phyloP scores from a whole-genome alignment of 1,140 invertebrate genomes.

The Drosophila suzukii region DNA sequence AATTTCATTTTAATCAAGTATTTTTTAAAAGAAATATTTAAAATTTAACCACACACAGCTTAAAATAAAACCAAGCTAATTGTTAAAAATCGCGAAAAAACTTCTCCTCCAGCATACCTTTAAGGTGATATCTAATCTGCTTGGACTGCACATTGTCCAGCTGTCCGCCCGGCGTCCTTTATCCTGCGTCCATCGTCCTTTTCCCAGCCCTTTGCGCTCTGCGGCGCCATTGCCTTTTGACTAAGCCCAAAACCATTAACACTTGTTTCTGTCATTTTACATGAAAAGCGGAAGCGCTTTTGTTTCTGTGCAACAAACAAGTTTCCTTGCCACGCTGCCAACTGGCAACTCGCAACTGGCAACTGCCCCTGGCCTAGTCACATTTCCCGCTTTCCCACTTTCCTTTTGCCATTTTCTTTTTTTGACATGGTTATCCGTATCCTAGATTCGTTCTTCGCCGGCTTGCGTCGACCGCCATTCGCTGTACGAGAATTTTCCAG shows the following conservation, averaged over 20 bases:
- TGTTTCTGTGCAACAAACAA: conserved; percentile 81
- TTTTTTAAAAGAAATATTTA: no score
- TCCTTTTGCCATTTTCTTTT: conserved; percentile 34
- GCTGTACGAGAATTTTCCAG: conserved; percentile 4
- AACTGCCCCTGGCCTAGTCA: conserved; percentile 55
- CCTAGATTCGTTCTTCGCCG: conserved; percentile 59
- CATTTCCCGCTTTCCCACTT: conserved; percentile 1
- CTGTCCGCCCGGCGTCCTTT: not conserved
- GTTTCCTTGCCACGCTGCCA: conserved; percentile 59
- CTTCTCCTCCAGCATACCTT: not conserved
- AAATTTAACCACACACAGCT: not conserved
- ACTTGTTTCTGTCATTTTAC: conserved; percentile 82
- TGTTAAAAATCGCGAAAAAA: conserved; percentile 5
- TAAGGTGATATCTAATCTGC: conserved; percentile 26
- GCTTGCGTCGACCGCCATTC: conserved; percentile 2
- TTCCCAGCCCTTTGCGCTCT: conserved; percentile 18
- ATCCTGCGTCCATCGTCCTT: conserved; percentile 9
- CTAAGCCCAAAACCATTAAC: conserved; percentile 79
- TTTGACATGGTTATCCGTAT: conserved; percentile 79
- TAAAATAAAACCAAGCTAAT: not conserved
- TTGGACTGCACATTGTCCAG: conserved; percentile 12
- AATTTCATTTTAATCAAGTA: no score
- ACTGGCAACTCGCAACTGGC: conserved; percentile 35
- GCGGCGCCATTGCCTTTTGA: conserved; percentile 13
- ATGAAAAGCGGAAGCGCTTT: conserved; percentile 81